Evolutionary conservation across 2,888 invertebrate genomes (phyloP).

Genomic region (Kryphioiulus occultus): DNA sequence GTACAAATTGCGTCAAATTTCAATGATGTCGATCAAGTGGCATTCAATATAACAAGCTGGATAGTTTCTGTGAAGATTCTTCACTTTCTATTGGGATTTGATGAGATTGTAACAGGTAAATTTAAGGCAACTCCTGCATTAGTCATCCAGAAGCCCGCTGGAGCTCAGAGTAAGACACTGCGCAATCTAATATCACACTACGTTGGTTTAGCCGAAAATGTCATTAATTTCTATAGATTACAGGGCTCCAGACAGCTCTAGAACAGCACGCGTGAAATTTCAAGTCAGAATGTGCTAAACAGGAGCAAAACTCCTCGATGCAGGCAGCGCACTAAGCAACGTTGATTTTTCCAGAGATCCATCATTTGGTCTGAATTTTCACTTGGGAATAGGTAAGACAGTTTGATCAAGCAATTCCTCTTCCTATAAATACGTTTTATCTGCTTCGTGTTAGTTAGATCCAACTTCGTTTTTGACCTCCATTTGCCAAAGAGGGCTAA

Average conservation of each 20-base stretch:
- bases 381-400: slow-evolving; percentile 27
- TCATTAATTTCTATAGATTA: neutral
- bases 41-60: too few relatives aligned
- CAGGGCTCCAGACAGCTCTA: neutral
- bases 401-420: slow-evolving; percentile 34
- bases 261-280: neutral
- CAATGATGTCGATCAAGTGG: too few relatives aligned
- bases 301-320: neutral
- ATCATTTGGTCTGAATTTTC: slow-evolving; percentile 34
- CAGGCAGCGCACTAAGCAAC: neutral
- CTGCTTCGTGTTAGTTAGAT: slow-evolving; percentile 32
- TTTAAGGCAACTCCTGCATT: neutral
- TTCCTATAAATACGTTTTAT: slow-evolving; percentile 27
- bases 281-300: neutral
- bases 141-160: neutral
- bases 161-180: neutral
- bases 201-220: neutral
- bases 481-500: slow-evolving; percentile 32
- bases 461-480: slow-evolving; percentile 38
- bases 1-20: too few relatives aligned
- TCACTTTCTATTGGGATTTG: neutral
- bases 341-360: slow-evolving; percentile 34
- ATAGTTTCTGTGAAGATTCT: too few relatives aligned
- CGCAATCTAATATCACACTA: too few relatives aligned
- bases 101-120: neutral